A percentile compares a stretch with the other conserved stretches of the same genome.
Evolutionary conservation across 1,140 invertebrate genomes (phyloP).

Genomic region (Heliconius himera): DNA sequence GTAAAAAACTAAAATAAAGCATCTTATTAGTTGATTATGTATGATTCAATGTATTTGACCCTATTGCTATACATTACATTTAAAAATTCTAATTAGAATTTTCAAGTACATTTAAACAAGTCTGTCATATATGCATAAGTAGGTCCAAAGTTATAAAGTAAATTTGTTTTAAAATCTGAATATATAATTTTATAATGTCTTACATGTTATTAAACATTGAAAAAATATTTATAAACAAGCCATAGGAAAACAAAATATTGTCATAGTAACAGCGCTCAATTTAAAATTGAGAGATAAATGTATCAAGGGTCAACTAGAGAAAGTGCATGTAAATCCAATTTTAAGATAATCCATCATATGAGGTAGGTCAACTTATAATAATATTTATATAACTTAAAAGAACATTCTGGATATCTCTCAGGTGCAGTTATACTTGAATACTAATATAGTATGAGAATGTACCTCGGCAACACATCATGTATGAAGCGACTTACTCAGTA

Average conservation of each 20-base stretch:
- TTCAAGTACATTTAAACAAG: background rate
- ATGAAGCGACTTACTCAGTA: too few species aligned
- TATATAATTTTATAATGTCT: background rate
- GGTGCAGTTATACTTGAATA: background rate
- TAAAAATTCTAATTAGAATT: slow-evolving; percentile 9
- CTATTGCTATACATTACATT: background rate
- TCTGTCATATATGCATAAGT: background rate
- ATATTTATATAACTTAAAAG: slow-evolving; percentile 37
- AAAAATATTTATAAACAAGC: background rate
- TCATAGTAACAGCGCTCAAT: slow-evolving; percentile 30
- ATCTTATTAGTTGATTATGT: background rate
- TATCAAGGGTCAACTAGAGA: slow-evolving; percentile 38
- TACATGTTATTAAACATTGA: background rate
- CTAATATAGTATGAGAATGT: background rate
- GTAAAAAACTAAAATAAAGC: background rate
- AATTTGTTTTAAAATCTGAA: background rate
- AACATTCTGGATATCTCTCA: slow-evolving; percentile 36
- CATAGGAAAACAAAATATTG: slow-evolving; percentile 5
- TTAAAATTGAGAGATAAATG: slow-evolving; percentile 24
- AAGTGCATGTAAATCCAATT: slow-evolving; percentile 25
- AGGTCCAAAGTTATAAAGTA: background rate
- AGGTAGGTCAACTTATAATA: slow-evolving; percentile 43
- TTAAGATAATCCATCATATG: slow-evolving; percentile 33
- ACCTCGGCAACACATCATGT: too few species aligned
- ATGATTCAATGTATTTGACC: slow-evolving; percentile 6